phyloP scores from a whole-genome alignment of 2,113 vertebrate genomes.

The Dipodomys merriami region DNA sequence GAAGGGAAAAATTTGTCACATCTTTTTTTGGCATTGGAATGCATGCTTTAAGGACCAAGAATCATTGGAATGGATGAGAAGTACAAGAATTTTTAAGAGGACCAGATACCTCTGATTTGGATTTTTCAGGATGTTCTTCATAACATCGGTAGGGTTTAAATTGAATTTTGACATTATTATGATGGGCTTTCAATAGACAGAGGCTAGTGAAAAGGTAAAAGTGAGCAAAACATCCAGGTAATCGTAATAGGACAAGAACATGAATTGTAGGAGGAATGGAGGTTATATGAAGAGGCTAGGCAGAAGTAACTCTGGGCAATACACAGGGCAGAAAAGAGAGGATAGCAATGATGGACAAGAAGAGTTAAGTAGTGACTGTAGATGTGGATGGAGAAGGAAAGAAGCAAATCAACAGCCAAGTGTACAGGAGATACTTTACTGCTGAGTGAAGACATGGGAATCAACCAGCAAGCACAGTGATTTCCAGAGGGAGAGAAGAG shows the following conservation, averaged over 20 bases:
- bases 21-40: constrained; percentile 16
- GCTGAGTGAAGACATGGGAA: not conserved
- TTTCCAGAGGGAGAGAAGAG: not conserved
- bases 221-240: not conserved
- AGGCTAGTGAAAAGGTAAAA: not conserved
- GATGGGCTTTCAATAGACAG: not conserved
- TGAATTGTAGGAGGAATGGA: not conserved
- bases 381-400: not conserved
- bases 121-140: not conserved
- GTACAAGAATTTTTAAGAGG: not conserved
- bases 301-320: not conserved
- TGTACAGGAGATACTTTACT: not conserved
- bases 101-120: not conserved
- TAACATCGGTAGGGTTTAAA: not conserved
- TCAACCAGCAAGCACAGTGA: not conserved
- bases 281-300: not conserved
- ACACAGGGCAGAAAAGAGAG: not conserved
- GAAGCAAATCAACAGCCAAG: not conserved
- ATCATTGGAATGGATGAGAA: not conserved
- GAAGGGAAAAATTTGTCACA: not conserved
- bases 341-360: not conserved
- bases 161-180: not conserved
- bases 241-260: not conserved
- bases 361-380: not conserved
- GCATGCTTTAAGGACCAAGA: not conserved